A percentile compares a stretch with the other conserved stretches of the same genome.
These are phyloP conservation scores for Larimichthys polyactis DNA, from an alignment of 2,113 vertebrate species.

Conservation along the genomic window DNA sequence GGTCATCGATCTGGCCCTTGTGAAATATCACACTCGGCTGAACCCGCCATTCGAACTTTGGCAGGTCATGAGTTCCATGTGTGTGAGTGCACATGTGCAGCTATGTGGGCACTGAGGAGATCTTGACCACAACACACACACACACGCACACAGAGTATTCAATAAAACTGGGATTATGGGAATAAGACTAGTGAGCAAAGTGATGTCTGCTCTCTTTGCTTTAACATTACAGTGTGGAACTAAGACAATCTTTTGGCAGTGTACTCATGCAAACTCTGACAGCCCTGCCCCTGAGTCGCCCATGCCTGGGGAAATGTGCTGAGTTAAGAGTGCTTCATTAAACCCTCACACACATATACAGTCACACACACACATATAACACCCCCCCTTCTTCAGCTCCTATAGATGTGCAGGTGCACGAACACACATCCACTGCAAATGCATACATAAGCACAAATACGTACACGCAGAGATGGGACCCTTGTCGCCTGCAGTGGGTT, in stretches of 20 bases:
- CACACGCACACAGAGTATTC: slow-evolving; percentile 12
- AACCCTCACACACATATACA: slow-evolving; percentile 48
- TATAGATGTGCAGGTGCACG: slow-evolving; percentile 56
- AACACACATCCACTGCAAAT: slow-evolving; percentile 33
- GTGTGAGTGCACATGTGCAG: slow-evolving; percentile 1
- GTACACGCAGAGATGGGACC: slow-evolving; percentile 12
- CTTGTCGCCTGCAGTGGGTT: slow-evolving; percentile 44
- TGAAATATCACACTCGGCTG: slow-evolving; percentile 72
- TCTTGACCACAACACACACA: not conserved
- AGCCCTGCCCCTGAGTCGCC: slow-evolving; percentile 52
- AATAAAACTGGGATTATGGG: slow-evolving; percentile 71
- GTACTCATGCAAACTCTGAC: slow-evolving; percentile 58
- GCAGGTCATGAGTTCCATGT: slow-evolving; percentile 6
- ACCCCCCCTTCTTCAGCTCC: not conserved
- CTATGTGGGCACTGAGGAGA: slow-evolving; percentile 3
- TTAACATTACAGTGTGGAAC: slow-evolving; percentile 60
- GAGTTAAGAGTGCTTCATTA: slow-evolving; percentile 74
- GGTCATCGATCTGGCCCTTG: slow-evolving; percentile 54
- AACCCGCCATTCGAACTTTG: slow-evolving; percentile 52
- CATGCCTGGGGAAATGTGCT: slow-evolving; percentile 59
- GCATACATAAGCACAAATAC: slow-evolving; percentile 32
- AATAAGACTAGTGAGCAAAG: slow-evolving; percentile 46
- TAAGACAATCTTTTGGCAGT: slow-evolving; percentile 57
- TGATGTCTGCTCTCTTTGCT: slow-evolving; percentile 54
- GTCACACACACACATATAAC: slow-evolving; percentile 1